Evolutionary conservation across 2,797 vertebrate species (phyloP), one percentile per base, ranked within the genome.

Genomic region (Phylloscopus collybita): DNA sequence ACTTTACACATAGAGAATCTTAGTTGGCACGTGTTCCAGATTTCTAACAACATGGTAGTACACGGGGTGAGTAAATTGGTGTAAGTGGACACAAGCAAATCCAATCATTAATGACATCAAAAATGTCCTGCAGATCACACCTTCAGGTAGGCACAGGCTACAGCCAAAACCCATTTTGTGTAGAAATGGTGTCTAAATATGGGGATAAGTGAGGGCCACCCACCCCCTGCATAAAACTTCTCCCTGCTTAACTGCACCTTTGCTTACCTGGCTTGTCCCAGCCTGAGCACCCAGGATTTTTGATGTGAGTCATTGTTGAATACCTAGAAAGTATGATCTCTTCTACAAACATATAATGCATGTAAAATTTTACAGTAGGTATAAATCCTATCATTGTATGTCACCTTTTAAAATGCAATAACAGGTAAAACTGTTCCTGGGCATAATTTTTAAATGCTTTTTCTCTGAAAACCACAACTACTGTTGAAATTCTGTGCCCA

Each of bases 151-250:
- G 19, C 27, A 76, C 13, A 57, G 34, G 21, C 32, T 61, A 50
- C 32, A 86, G 23, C 6, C 30, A 54, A 45, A 80, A 22, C 25
- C 1, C 2, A 2, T 62, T 85, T 45, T 36, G 12, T 56, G 14
- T 40, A 64, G 40, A 79, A 75, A 82, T 4, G 26, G 5, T 65
- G 45, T 51, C 42, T 71, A 44, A 59, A 42, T 30, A 42, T 7
- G 38, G 34, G n/a, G 19, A 36, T 29, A 72, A 75, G 4, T 0
- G 0, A 82, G 26, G n/a, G 25, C 51, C 20, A 36, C 17, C 11
- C 32, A 32, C 2, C 3, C 6, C 4, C 59, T 44, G 30, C 19
- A 54, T 19, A 71, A 45, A 36, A 9, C 2, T 0, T 25, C 34
- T 59, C 25, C 65, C 72, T 53, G 17, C 32, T 80, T 53, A 49